Evolutionary conservation across 2,888 invertebrate species (phyloP), one percentile per base, ranked within the genome.

Genomic region (Stenurella melanura): DNA sequence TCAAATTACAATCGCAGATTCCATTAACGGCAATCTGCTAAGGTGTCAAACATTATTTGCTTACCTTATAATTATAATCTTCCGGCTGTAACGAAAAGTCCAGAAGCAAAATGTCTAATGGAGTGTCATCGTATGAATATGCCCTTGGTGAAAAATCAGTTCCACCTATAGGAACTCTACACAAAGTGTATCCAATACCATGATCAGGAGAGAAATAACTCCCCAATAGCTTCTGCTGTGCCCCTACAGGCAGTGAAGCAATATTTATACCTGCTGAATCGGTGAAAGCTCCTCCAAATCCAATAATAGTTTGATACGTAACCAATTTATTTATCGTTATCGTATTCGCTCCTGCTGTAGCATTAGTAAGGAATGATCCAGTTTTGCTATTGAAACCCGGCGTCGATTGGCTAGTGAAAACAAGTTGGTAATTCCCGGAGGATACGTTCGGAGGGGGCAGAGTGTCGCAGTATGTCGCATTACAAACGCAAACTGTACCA

Each of bases 281-380:
- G 11, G 97, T 97, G 78, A 97, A 95, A 0, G 96, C 95, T 0
- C 95, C 97, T 0, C 97, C 97, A 87, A 96, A 97, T 0, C 97
- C 97, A 78, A 93, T 88, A 21, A 97, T 94, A 19, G 86, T 90
- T 88, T 97, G 97, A 83, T 90, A 69, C 79, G 50, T 60, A 5
- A 10, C 50, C 1, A 12, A 15, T 1, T 0, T 5, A 21, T 69
- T 30, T 19, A 69, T 54, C 9, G 3, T 54, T 18, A 69, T 12
- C 4, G 56, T 56, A 15, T 10, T 26, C 11, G 12, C 42, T 0
- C 1, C 17, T 26, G 3, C 60, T 12, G 30, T n/a, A n/a, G 0
- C 58, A 6, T 57, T n/a, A 15, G 11, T 38, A 10, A 74, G 26
- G 30, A 92, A 88, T 11, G 83, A 76, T 0, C 92, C 92, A 5